Evolutionary conservation across 2,797 vertebrate genomes (phyloP).

Genomic region (Myotis vivesi): DNA sequence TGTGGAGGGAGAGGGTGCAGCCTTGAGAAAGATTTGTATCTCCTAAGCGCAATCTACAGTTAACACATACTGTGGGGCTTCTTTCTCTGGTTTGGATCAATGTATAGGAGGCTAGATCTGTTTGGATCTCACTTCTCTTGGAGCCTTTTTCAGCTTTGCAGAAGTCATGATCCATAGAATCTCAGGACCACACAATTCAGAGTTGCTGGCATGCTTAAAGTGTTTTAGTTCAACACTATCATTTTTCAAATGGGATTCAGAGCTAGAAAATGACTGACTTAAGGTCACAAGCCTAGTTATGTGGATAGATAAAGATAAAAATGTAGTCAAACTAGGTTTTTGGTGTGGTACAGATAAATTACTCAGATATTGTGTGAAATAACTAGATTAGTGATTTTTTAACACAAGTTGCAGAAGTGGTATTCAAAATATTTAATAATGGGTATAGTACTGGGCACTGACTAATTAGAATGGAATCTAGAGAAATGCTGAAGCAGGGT

Average conservation of each 20-base stretch:
- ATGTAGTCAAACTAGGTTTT: background rate
- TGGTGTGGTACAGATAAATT: background rate
- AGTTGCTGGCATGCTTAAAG: background rate
- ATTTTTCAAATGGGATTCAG: constrained; percentile 27
- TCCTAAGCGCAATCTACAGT: background rate
- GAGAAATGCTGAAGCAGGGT: constrained; percentile 23
- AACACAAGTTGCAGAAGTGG: background rate
- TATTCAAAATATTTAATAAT: constrained; percentile 60
- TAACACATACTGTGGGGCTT: background rate
- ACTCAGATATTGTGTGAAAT: background rate
- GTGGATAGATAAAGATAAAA: background rate
- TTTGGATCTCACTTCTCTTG: constrained; percentile 17
- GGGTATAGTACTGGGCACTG: background rate
- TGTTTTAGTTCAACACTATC: background rate
- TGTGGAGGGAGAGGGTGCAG: background rate
- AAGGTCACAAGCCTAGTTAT: constrained; percentile 29
- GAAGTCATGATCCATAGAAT: background rate
- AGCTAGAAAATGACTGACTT: constrained; percentile 8
- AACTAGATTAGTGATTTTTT: constrained; percentile 29
- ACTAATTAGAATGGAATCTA: constrained; percentile 55
- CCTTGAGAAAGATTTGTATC: background rate
- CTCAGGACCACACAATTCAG: background rate
- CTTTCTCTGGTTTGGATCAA: background rate
- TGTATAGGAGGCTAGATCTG: background rate
- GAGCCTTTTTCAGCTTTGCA: background rate